phyloP scores from a whole-genome alignment of 2,888 invertebrate species.

The Ypsolopha scabrella region DNA sequence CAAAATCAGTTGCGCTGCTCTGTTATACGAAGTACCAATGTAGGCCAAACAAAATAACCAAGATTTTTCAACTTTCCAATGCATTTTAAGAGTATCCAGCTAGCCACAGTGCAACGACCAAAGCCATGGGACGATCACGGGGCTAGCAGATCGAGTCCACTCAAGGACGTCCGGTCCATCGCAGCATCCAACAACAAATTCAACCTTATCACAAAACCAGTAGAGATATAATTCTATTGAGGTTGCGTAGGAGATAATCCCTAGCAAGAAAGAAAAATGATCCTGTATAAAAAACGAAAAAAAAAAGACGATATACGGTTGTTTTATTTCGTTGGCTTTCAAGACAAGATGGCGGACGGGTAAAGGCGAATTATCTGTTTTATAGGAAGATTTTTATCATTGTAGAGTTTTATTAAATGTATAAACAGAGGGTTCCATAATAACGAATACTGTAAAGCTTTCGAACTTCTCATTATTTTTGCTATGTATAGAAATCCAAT shows the following conservation, averaged over 20 bases:
- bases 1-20: constrained; percentile 3
- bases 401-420: too few relatives aligned
- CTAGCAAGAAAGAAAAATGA: constrained; percentile 63
- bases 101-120: constrained; percentile 66
- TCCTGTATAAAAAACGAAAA: constrained; percentile 62
- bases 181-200: constrained; percentile 25
- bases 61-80: constrained; percentile 65
- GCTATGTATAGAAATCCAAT: too few relatives aligned
- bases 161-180: constrained; percentile 65
- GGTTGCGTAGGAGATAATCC: constrained; percentile 34
- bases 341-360: constrained; percentile 56
- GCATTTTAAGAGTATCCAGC: constrained; percentile 58
- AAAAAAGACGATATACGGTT: constrained; percentile 50
- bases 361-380: constrained; percentile 53
- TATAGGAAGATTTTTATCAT: constrained; percentile 35
- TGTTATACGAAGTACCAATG: constrained; percentile 2
- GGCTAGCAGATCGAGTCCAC: constrained; percentile 69
- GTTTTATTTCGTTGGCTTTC: constrained; percentile 60
- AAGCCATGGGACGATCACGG: constrained; percentile 59
- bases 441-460: too few relatives aligned
- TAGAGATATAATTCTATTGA: neutral
- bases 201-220: constrained; percentile 10
- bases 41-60: constrained; percentile 13
- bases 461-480: too few relatives aligned
- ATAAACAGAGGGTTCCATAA: too few relatives aligned